Evolutionary conservation across 2,888 invertebrate species (phyloP).

Genomic region (Brenthis daphne): DNA sequence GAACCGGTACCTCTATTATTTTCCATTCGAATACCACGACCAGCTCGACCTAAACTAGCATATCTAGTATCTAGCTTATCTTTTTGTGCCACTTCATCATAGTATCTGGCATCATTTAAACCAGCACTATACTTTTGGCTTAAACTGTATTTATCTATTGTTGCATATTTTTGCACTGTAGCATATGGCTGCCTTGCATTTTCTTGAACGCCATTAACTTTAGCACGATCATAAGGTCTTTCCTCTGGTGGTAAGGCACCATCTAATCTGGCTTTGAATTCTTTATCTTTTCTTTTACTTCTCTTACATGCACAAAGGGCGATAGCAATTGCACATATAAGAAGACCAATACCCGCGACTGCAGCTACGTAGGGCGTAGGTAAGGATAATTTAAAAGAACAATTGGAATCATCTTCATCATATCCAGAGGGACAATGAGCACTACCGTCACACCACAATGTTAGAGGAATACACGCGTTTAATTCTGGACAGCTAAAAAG

Average conservation of each 20-base stretch:
- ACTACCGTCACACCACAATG: slow-evolving; percentile 91
- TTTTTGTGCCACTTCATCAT: slow-evolving; percentile 77
- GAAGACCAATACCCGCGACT: slow-evolving; percentile 84
- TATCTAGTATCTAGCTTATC: slow-evolving; percentile 79
- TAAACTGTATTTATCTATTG: slow-evolving; percentile 79
- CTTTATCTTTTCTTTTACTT: slow-evolving; percentile 82
- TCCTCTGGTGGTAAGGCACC: slow-evolving; percentile 82
- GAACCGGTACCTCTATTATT: slow-evolving; percentile 70
- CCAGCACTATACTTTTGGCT: slow-evolving; percentile 80
- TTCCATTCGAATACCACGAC: slow-evolving; percentile 67
- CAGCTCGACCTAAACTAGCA: slow-evolving; percentile 74
- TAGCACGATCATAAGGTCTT: slow-evolving; percentile 83
- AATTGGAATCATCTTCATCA: slow-evolving; percentile 90
- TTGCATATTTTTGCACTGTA: slow-evolving; percentile 79
- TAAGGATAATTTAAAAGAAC: slow-evolving; percentile 86
- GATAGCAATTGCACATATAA: slow-evolving; percentile 81
- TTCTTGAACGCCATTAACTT: slow-evolving; percentile 75
- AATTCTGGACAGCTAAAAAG: slow-evolving; percentile 88
- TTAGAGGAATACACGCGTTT: slow-evolving; percentile 89
- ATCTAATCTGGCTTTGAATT: slow-evolving; percentile 83
- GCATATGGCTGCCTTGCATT: slow-evolving; percentile 67
- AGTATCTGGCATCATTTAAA: slow-evolving; percentile 78
- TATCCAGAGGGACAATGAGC: slow-evolving; percentile 91
- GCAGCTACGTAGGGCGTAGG: slow-evolving; percentile 86
- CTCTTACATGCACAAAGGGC: slow-evolving; percentile 84